Percentiles rank a stretch among this genome's conserved stretches.
Evolutionary conservation across 2,888 invertebrate species (phyloP).

Genomic region (Pristionchus japonicus): DNA sequence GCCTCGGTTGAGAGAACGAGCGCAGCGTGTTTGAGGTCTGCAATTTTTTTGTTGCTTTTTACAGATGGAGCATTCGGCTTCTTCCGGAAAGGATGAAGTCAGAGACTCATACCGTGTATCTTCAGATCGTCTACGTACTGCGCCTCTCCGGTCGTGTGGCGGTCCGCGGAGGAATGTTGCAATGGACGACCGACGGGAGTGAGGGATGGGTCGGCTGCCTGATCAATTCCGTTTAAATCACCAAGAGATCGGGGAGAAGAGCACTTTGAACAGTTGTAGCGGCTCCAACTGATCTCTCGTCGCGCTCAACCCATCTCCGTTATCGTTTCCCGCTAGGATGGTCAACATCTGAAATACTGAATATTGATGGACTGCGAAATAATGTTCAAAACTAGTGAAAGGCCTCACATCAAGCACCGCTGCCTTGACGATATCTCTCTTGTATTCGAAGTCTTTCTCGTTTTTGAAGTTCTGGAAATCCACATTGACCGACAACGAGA

Average conservation of each 20-base stretch:
- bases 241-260: not conserved
- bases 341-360: not conserved
- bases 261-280: constrained; percentile 33
- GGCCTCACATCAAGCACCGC: not conserved
- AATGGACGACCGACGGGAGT: constrained; percentile 82
- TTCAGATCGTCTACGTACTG: constrained; percentile 88
- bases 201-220: not conserved
- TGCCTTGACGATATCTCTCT: not conserved
- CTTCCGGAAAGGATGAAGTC: not conserved
- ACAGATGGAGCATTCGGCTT: too few species aligned
- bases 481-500: not conserved
- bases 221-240: not conserved
- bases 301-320: not conserved
- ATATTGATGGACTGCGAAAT: too few species aligned
- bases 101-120: constrained; percentile 29
- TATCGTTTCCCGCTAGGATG: not conserved
- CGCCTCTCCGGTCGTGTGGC: constrained; percentile 91
- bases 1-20: constrained; percentile 87
- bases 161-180: constrained; percentile 85
- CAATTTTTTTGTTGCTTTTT: not conserved
- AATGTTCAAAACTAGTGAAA: not conserved
- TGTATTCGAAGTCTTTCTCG: constrained; percentile 11
- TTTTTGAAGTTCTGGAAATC: not conserved
- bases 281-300: not conserved
- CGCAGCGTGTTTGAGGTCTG: constrained; percentile 80